Conservation (phyloP, 2,888 invertebrate species). For the Acleris laterana region DNA sequence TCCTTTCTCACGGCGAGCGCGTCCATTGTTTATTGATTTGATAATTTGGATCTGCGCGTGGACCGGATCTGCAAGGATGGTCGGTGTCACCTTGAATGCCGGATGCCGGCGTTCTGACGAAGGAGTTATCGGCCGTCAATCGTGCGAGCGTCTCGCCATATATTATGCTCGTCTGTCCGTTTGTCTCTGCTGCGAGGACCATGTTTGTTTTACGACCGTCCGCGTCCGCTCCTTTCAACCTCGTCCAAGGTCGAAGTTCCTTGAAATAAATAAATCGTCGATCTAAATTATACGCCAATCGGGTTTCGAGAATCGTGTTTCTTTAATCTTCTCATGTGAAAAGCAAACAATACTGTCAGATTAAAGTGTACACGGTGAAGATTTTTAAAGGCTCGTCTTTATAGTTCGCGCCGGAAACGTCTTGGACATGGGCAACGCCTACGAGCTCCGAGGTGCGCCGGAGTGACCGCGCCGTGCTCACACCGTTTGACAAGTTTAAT, state of each 20-base stretch:
- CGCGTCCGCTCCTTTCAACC: constrained; percentile 75
- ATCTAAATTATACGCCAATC: constrained; percentile 50
- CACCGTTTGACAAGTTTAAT: constrained; percentile 68
- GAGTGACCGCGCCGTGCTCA: constrained; percentile 66
- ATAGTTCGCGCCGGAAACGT: constrained; percentile 68
- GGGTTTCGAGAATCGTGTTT: constrained; percentile 24
- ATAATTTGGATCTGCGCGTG: constrained; percentile 49
- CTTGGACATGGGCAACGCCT: constrained; percentile 76
- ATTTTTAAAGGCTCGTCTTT: constrained; percentile 55
- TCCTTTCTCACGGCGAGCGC: constrained; percentile 39
- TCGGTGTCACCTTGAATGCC: constrained; percentile 80
- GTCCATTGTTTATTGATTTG: constrained; percentile 46
- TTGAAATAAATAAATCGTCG: constrained; percentile 54
- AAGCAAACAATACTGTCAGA: constrained; percentile 43
- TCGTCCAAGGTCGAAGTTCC: constrained; percentile 72
- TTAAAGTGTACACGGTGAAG: constrained; percentile 46
- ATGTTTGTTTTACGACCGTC: constrained; percentile 79
- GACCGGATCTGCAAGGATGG: constrained; percentile 79
- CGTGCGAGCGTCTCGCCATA: constrained; percentile 75
- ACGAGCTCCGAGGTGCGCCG: constrained; percentile 51
- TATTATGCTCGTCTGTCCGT: constrained; percentile 72
- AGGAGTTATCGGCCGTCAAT: constrained; percentile 81
- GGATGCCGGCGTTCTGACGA: constrained; percentile 74
- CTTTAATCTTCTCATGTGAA: constrained; percentile 40
- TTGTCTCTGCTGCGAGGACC: constrained; percentile 70